Evolutionary conservation across 2,797 vertebrate species (phyloP).

Genomic region (Myiotriccus ornatus): DNA sequence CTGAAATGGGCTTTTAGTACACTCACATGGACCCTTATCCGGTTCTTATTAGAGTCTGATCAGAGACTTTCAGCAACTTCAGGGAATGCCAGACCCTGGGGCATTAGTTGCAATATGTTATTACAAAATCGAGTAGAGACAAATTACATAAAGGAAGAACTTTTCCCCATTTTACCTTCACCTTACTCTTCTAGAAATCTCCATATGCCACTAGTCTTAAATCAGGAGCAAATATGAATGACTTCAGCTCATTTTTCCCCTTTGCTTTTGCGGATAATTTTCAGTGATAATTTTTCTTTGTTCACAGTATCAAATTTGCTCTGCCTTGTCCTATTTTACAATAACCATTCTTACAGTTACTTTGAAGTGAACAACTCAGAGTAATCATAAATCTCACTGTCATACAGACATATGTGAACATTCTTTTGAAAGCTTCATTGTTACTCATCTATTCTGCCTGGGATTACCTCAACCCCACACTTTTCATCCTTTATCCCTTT

Average conservation of each 20-base stretch:
- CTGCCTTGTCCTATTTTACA: conserved; percentile 24
- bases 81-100: neutral
- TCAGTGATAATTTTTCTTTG: neutral
- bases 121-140: neutral
- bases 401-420: conserved; percentile 40
- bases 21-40: neutral
- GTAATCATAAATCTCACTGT: conserved; percentile 59
- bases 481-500: neutral
- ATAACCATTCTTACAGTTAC: conserved; percentile 33
- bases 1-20: neutral
- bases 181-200: neutral
- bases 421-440: conserved; percentile 33
- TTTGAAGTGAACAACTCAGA: conserved; percentile 55
- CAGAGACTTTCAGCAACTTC: neutral
- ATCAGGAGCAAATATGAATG: neutral
- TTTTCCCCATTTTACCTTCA: neutral
- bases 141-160: neutral
- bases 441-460: neutral
- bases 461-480: neutral
- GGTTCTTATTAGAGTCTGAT: neutral
- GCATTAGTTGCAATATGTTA: neutral
- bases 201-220: neutral
- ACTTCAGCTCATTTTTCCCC: neutral
- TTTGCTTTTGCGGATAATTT: neutral
- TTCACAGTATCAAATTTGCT: neutral